Conservation (phyloP, 2,888 invertebrate species). For the Pristionchus japonicus region DNA sequence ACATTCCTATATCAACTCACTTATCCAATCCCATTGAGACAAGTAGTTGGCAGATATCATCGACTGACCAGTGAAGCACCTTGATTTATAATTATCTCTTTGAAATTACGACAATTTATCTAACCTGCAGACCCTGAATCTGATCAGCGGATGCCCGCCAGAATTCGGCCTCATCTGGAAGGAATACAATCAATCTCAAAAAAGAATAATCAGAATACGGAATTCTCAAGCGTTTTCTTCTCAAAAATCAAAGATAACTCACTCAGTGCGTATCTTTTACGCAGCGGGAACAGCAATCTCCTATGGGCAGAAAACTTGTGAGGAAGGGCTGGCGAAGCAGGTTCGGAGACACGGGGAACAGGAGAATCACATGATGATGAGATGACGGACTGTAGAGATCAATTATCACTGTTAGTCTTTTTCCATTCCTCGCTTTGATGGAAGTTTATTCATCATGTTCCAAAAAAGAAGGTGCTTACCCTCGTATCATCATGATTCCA, state of each 20-base stretch:
- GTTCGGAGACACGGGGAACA: conserved; percentile 71
- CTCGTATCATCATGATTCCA: conserved; percentile 36
- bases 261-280: conserved; percentile 63
- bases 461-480: neutral
- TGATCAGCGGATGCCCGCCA: conserved; percentile 69
- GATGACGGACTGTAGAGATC: conserved; percentile 41
- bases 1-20: neutral
- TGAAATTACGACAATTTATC: neutral
- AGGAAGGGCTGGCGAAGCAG: conserved; percentile 72
- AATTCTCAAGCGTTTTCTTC: neutral
- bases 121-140: conserved; percentile 48
- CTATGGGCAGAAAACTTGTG: conserved; percentile 68
- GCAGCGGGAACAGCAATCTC: conserved; percentile 70
- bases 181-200: neutral
- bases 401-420: no score
- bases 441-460: no score
- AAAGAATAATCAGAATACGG: neutral
- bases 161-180: conserved; percentile 71
- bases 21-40: conserved; percentile 84
- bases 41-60: conserved; percentile 73
- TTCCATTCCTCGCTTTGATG: no score
- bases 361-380: conserved; percentile 69
- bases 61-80: conserved; percentile 73
- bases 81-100: conserved; percentile 52
- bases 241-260: neutral